A percentile compares a stretch with the other conserved stretches of the same genome.
Conservation (phyloP, 2,797 vertebrate genomes). For the Melanotaenia trifasciata region DNA sequence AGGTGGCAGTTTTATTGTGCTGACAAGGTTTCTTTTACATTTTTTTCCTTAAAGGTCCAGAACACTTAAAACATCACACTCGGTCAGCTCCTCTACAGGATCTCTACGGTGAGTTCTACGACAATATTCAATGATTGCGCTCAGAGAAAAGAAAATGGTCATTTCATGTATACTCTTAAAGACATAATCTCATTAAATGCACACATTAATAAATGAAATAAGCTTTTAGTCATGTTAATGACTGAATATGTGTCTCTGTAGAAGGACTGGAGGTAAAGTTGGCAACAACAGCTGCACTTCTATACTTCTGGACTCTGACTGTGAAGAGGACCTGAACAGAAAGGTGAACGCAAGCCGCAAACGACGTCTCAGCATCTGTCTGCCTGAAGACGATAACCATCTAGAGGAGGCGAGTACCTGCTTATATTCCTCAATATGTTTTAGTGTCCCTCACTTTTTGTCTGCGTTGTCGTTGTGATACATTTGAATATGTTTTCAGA, state of each 20-base stretch:
- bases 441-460: neutral
- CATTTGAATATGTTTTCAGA: conserved; percentile 70
- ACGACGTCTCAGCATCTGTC: conserved; percentile 84
- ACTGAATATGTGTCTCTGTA: conserved; percentile 59
- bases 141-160: neutral
- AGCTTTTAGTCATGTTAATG: neutral
- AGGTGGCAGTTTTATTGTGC: too few relatives aligned
- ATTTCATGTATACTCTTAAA: neutral
- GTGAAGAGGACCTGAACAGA: conserved; percentile 90
- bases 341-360: conserved; percentile 81
- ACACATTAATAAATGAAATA: neutral
- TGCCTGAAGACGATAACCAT: conserved; percentile 79
- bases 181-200: neutral
- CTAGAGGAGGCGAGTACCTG: conserved; percentile 77
- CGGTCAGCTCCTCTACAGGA: conserved; percentile 85
- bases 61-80: conserved; percentile 92
- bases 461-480: neutral
- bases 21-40: too few relatives aligned
- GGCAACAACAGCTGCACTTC: conserved; percentile 78
- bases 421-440: neutral
- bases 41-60: conserved; percentile 84
- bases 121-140: neutral
- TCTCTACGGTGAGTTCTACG: conserved; percentile 71
- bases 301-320: conserved; percentile 90
- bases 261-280: conserved; percentile 88